Base-by-base conservation (phyloP, 2,797 vertebrate genomes). In the Oryzias sinensis region DNA sequence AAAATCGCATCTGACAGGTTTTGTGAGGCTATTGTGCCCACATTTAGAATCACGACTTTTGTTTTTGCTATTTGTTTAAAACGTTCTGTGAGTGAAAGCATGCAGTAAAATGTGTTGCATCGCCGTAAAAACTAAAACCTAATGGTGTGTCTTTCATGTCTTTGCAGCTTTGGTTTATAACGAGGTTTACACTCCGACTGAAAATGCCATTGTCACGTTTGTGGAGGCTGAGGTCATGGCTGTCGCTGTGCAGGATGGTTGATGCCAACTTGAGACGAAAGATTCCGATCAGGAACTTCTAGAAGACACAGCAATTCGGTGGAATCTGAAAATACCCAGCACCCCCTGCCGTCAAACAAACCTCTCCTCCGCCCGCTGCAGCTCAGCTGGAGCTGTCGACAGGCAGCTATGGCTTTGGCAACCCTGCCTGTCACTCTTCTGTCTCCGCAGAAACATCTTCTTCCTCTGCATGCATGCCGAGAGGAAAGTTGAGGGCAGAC, bases 121-220 rank as follows among this genome's bases (percentile, higher is more conserved):
- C 80, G 40, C 81, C 81, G 71, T 50, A 56, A 84, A 84, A 83
- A 2, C 18, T 75, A 80, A 88, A 87, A 84, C 70, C 80, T 76
- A 86, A 85, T 73, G 80, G 17, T 29, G 72, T 63, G 69, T 52
- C 83, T 88, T 87, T 82, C 72, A 87, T 86, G 85, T 87, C 59
- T 62, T 72, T 68, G 72, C 75, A 81, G 73, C 78, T 76, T 68
- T 22, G 50, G 72, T 85, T 88, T 88, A 84, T 83, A 73, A 83
- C 62, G 29, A 77, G 62, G 59, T 82, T 87, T 77, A 79, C 43
- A n/a, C 73, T 67, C 49, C 40, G 72, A 69, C 87, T 85, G 83
- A 89, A 87, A 90, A 89, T 86, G 79, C 81, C 85, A 86, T 81
- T 89, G 87, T 83, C 80, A 81, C 88, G 79, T 64, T 72, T 61